Conservation (phyloP, 2,113 vertebrate species). For the Todiramphus saurophagus region DNA sequence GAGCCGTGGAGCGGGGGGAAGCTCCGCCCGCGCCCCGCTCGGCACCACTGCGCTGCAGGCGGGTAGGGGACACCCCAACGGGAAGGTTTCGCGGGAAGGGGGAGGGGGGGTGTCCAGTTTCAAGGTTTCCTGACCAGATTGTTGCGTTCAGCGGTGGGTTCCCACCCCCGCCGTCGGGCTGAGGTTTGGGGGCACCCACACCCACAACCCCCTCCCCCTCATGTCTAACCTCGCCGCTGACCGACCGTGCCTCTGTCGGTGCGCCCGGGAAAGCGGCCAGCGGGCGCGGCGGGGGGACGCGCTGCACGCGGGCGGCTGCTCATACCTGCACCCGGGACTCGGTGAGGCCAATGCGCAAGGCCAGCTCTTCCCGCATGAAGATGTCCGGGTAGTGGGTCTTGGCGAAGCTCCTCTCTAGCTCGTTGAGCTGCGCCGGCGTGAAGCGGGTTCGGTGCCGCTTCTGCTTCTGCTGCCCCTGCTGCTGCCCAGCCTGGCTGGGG, state of each 20-base stretch:
- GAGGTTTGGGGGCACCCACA: not conserved
- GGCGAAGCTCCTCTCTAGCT: slow-evolving; percentile 95
- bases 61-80: not conserved
- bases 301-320: not conserved
- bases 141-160: not conserved
- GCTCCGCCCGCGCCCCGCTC: not conserved
- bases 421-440: slow-evolving; percentile 95
- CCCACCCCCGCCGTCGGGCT: not conserved
- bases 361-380: slow-evolving; percentile 96
- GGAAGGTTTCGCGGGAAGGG: not conserved
- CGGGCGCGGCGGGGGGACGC: not conserved
- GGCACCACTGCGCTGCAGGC: not conserved
- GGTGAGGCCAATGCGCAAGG: slow-evolving; percentile 90
- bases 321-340: slow-evolving; percentile 95
- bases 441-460: slow-evolving; percentile 96
- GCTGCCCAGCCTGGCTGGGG: slow-evolving; percentile 80
- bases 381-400: slow-evolving; percentile 97
- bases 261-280: not conserved
- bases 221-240: not conserved
- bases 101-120: not conserved
- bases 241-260: not conserved
- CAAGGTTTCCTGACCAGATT: not conserved
- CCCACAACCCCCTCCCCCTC: not conserved
- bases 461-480: slow-evolving; percentile 90
- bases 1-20: not conserved